phyloP scores from a whole-genome alignment of 2,888 invertebrate genomes.

The Machimus atricapillus region DNA sequence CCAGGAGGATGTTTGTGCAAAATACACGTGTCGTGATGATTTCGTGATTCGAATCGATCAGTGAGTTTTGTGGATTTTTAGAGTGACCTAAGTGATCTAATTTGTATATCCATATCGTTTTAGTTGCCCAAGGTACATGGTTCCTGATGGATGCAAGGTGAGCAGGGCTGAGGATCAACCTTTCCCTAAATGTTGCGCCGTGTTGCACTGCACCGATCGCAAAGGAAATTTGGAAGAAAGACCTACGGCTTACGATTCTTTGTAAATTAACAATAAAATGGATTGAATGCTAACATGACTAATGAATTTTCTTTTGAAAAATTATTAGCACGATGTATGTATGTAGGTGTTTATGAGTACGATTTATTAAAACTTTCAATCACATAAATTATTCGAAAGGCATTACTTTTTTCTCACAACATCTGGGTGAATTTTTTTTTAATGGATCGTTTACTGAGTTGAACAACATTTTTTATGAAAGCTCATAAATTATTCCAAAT shows the following conservation, averaged over 20 bases:
- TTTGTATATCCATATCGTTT: background rate
- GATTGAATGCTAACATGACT: background rate
- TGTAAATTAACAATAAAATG: background rate
- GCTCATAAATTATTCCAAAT: no score
- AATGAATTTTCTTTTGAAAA: background rate
- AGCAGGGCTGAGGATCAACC: background rate
- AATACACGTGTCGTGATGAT: conserved; percentile 40
- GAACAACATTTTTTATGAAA: no score
- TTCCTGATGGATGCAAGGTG: conserved; percentile 37
- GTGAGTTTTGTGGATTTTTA: background rate
- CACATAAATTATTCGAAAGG: no score
- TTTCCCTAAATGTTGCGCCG: conserved; percentile 39
- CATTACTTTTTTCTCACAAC: no score
- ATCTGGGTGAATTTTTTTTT: no score
- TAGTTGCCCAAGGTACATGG: conserved; percentile 36
- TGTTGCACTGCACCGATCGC: conserved; percentile 27
- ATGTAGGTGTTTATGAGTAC: no score
- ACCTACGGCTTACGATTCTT: background rate
- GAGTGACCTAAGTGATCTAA: background rate
- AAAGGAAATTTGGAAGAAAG: conserved; percentile 22
- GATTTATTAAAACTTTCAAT: no score
- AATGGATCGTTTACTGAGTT: no score
- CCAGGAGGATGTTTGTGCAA: conserved; percentile 22
- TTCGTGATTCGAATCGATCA: conserved; percentile 41
- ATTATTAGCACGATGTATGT: background rate